Evolutionary conservation across 1,140 invertebrate genomes (phyloP), one percentile per base, ranked within the genome.

Genomic region (Mactra quadrangularis): DNA sequence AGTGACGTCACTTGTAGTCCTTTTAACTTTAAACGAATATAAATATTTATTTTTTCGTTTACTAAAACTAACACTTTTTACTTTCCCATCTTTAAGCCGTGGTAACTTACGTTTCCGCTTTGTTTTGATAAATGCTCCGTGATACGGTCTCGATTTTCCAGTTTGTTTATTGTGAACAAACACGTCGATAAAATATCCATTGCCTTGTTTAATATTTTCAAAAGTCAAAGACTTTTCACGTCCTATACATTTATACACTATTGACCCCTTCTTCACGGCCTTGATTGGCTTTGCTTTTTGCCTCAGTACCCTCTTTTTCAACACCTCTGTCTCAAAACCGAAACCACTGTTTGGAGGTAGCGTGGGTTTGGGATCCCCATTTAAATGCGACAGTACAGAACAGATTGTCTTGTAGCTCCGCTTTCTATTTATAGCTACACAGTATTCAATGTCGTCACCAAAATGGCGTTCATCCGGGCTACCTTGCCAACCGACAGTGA

Each of bases 131-230:
- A 64, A 86, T 0, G 85, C 83, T 15, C 91, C 90, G 13, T 74
- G 71, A 68, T 92, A 93, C 11, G 83, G 76, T 1, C 85, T 81
- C 27, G 87, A 87, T n/a, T 71, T 84, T 25, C 91, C 89, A 22
- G 87, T 90, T 22, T 70, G 45, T 9, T 57, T 70, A 66, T 92
- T 88, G 9, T 91, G 59, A 4, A 89, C 89, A 85, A 90, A 92
- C 13, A 92, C 91, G 64, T 93, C 91, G 9, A 93, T 82, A 72
- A 81, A 91, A 82, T 93, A 93, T 3, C 81, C 87, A n/a, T 84
- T 86, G 13, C 88, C 88, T 4, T 77, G 52, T 11, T 86, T 71
- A 0, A 88, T 82, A 29, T 87, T 87, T 29, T 59, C 78, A 60
- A 89, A 91, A 4, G 88, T 90, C 52, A 88, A 89, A 81, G 86